Evolutionary conservation across 2,113 vertebrate species (phyloP), one percentile per base, ranked within the genome.

Genomic region (Equus przewalskii): DNA sequence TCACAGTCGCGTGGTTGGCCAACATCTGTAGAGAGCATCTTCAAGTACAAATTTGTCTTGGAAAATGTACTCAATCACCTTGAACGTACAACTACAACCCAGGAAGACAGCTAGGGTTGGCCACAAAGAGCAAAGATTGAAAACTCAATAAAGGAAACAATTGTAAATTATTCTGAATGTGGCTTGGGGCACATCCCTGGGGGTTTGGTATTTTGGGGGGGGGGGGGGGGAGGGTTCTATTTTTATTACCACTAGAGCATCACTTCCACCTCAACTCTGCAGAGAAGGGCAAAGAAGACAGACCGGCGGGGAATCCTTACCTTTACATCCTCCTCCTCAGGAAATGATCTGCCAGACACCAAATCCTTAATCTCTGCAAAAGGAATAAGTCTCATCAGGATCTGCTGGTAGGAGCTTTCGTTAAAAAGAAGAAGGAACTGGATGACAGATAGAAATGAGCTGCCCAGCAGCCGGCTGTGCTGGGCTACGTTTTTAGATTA

Each of bases 361-460:
- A 79, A 80, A 54, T 95, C 92, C 97, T 80, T 67, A 91, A 92
- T 67, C 95, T 94, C 98, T 98, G 97, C 72, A 97, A 98, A 91
- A 97, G 79, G n/a, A 96, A 98, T 18, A 95, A 62, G 93, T 81
- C 88, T 97, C 84, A 97, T 98, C 60, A 98, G 44, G n/a, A 70
- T 91, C 91, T 83, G 94, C 69, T n/a, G 69, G 76, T 13, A 84
- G 91, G 7, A 86, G 41, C 36, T 75, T 58, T 89, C 21, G 16
- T 64, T 0, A 33, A 75, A 70, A 58, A 28, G 44, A 44, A 75
- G 7, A 6, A 72, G 7, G 87, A 84, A n/a, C 12, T 13, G 84
- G 24, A 70, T 21, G 16, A 51, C 12, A 22, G n/a, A 1, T 10
- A 60, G 4, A 62, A 94, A 54, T 11, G 26, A 73, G 30, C 7